Conservation (phyloP, 2,113 vertebrate species). For the Willisornis vidua region DNA sequence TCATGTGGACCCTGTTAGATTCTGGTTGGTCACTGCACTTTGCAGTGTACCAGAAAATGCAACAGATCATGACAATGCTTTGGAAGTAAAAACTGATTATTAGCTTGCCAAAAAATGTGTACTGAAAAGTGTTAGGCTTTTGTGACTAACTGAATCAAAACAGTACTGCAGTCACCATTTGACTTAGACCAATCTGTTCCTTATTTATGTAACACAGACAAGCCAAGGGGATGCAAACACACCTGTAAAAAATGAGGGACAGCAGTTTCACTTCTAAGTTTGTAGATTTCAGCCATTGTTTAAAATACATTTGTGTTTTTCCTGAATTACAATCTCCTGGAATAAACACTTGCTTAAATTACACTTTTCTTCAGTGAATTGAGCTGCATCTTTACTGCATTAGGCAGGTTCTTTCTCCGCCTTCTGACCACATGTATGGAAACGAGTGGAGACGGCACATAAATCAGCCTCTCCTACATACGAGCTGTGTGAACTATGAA, state of each 20-base stretch:
- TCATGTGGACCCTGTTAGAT: not conserved
- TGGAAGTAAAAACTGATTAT: not conserved
- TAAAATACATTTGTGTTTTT: not conserved
- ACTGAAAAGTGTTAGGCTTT: slow-evolving; percentile 20
- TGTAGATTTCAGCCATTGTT: not conserved
- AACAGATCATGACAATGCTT: not conserved
- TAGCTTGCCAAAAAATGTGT: not conserved
- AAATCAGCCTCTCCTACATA: slow-evolving; percentile 49
- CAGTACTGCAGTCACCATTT: not conserved
- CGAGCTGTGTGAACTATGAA: slow-evolving; percentile 42
- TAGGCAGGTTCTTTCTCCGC: slow-evolving; percentile 57
- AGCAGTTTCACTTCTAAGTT: not conserved
- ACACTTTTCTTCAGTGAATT: not conserved
- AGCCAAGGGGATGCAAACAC: slow-evolving; percentile 6
- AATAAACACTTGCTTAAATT: slow-evolving; percentile 51
- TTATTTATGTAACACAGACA: not conserved
- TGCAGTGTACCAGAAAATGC: not conserved
- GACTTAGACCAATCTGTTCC: not conserved
- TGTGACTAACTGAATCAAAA: slow-evolving; percentile 14
- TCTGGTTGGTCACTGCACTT: not conserved
- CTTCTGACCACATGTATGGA: slow-evolving; percentile 48
- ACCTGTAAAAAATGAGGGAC: slow-evolving; percentile 20
- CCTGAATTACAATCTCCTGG: slow-evolving; percentile 11
- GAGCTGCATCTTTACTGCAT: slow-evolving; percentile 36
- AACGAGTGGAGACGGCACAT: not conserved